Conservation (phyloP, 2,797 vertebrate genomes). For the Muscicapa striata region DNA sequence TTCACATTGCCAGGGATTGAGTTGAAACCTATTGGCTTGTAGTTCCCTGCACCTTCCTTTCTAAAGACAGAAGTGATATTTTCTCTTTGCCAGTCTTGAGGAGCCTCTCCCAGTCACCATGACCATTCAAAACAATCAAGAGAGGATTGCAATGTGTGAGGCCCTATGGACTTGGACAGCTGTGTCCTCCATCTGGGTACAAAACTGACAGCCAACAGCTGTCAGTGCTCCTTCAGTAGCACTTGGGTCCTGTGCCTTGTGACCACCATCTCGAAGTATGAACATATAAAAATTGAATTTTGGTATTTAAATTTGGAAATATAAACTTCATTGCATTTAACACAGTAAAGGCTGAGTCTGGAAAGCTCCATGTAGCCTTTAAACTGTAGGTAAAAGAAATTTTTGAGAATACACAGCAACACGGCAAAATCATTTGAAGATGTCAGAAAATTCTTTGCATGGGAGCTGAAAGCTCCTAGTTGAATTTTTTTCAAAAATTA, state of each 20-base stretch:
- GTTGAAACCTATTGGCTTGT: background rate
- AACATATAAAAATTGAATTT: background rate
- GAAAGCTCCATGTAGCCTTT: background rate
- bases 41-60: background rate
- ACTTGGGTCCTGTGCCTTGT: background rate
- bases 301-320: background rate
- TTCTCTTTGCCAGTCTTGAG: background rate
- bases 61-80: background rate
- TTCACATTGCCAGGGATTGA: background rate
- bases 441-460: background rate
- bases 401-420: background rate
- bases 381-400: background rate
- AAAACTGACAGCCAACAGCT: background rate
- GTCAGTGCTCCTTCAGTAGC: background rate
- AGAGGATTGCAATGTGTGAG: background rate
- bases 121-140: background rate
- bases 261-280: background rate
- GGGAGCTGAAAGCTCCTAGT: background rate
- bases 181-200: background rate
- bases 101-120: background rate
- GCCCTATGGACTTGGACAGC: background rate
- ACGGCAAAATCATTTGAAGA: background rate
- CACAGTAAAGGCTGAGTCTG: background rate
- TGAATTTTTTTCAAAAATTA: background rate
- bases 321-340: background rate